Evolutionary conservation across 2,888 invertebrate species (phyloP), one percentile per base, ranked within the genome.

Genomic region (Conistra vaccinii): DNA sequence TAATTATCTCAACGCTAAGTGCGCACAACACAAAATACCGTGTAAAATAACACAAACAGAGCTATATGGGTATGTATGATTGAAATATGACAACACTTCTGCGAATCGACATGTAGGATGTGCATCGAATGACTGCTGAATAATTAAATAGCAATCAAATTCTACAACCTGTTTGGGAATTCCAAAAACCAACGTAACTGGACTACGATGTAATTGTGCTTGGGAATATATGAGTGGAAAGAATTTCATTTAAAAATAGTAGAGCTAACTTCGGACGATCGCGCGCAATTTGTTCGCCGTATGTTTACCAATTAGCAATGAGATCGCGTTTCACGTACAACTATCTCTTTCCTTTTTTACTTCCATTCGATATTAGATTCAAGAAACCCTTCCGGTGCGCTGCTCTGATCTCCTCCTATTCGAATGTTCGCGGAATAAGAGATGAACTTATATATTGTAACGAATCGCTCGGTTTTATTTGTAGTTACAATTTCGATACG

Each of bases 221-320:
- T 91, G 89, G 90, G 90, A 92, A 94, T 93, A 92, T 94, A 93
- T 92, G 92, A 94, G 90, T 91, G 85, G 89, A 92, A 95, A 94
- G 94, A 95, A 95, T 95, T 95, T 95, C 90, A 95, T 95, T 95
- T 94, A 90, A 94, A 95, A 94, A 94, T 94, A 92, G 92, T 93
- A 85, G 87, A 86, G 89, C 88, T 87, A 90, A 83, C 90, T 85
- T 89, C 86, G 85, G 71, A 84, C 88, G 90, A 91, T 92, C 90
- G 89, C 88, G 87, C 79, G 90, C 91, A 90, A 88, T 91, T 90
- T 87, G 90, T 90, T 90, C 92, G 92, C 90, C 89, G 92, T 92
- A 91, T 94, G 94, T 93, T 93, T 94, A 93, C 93, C 93, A 95
- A 95, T 95, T 94, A 95, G 93, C 90, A 86, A 86, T 84, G 85